Base-by-base conservation (phyloP, 2,113 vertebrate genomes). In the Zosterops lateralis region DNA sequence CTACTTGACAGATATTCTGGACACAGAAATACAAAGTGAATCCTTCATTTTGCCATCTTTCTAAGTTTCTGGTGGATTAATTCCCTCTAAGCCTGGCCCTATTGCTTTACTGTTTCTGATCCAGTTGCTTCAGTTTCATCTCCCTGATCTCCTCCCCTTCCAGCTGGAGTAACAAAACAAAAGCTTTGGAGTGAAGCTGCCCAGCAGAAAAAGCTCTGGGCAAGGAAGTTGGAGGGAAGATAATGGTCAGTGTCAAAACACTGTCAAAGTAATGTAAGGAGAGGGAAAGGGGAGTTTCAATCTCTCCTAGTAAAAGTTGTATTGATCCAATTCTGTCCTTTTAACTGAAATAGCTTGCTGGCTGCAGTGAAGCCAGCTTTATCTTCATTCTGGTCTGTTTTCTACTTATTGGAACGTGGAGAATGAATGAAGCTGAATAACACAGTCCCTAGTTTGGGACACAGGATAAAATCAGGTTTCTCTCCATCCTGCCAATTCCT, bases 221-320 rank as follows among this genome's bases (percentile, higher is more conserved):
- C 32, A 90, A 70, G 32, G 50, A 88, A 88, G 10, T 1, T n/a
- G 42, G 14, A 87, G 32, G 34, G 29, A 80, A 76, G 56, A 58
- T 83, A 94, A 71, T 56, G 64, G 81, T 88, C 47, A 54, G 32
- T 24, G 28, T 83, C 50, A 90, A 91, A 90, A 32, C 47, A 74
- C 38, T 90, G 47, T 58, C 58, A 76, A 88, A 96, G 29, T 74
- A 86, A 93, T 47, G 38, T 54, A 93, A 83, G 14, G 44, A 91
- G 29, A 76, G 26, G 22, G 7, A 89, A 95, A 84, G 42, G 17
- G 76, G 42, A 44, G 22, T 89, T 83, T 87, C 51, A 76, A 17
- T 62, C 67, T 77, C 34, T 70, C 66, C 60, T 66, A 58, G 71
- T 66, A 76, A 70, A 85, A 91, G 64, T 22, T 28, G 26, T 66